A percentile compares a stretch with the other conserved stretches of the same genome.
phyloP scores from a whole-genome alignment of 2,113 vertebrate species.

The Oceanites oceanicus region DNA sequence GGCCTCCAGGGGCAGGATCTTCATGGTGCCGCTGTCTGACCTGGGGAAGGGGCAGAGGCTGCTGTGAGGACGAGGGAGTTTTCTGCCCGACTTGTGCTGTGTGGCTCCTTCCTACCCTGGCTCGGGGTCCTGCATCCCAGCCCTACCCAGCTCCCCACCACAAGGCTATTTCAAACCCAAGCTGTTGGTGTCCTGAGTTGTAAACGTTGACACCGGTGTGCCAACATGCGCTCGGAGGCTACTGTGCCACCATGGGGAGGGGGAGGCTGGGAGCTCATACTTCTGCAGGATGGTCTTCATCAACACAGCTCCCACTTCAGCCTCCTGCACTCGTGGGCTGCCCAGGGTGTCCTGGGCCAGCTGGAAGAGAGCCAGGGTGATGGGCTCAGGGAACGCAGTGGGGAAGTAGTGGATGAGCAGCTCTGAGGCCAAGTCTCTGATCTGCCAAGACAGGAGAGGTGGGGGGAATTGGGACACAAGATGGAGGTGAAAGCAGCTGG shows the following conservation, averaged over 20 bases:
- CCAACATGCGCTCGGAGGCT: fast-evolving
- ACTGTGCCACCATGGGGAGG: fast-evolving
- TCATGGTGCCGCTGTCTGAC: constrained; percentile 41
- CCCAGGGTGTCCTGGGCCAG: constrained; percentile 70
- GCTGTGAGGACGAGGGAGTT: neutral
- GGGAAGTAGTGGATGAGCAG: constrained; percentile 83
- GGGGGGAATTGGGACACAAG: neutral
- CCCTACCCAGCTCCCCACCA: neutral
- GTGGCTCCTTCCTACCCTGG: fast-evolving
- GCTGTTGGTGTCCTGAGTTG: neutral
- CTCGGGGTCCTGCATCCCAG: neutral
- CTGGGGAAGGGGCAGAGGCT: constrained; percentile 33
- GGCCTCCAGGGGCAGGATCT: neutral
- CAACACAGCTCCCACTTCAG: constrained; percentile 84
- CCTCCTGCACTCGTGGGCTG: constrained; percentile 85
- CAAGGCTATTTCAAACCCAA: neutral
- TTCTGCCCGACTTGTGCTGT: fast-evolving
- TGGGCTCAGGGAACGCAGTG: constrained; percentile 38
- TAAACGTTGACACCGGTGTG: neutral
- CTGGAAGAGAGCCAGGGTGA: constrained; percentile 64
- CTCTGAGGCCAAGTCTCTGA: constrained; percentile 83
- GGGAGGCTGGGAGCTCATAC: constrained; percentile 46
- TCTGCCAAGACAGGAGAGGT: constrained; percentile 63
- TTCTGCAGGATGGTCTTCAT: constrained; percentile 83
- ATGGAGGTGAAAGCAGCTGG: neutral